phyloP scores from a whole-genome alignment of 2,113 vertebrate species.

The Cranoglanis bouderius region DNA sequence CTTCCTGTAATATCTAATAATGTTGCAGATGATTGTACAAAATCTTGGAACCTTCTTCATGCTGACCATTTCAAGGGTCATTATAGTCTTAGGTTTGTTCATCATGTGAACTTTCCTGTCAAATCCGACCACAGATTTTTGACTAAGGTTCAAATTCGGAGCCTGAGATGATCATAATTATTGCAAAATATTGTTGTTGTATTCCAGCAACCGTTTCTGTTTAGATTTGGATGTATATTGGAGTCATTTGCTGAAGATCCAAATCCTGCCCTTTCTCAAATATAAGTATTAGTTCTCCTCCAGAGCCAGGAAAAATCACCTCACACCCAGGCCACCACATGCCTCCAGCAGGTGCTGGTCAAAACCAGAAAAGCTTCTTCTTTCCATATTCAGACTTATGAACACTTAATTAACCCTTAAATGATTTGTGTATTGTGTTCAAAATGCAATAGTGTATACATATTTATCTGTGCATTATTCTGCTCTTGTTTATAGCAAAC shows the following conservation, averaged over 20 bases:
- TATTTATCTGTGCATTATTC: neutral
- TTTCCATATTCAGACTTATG: neutral
- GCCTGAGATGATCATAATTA: neutral
- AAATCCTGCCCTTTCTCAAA: neutral
- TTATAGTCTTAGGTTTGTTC: neutral
- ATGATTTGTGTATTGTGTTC: neutral
- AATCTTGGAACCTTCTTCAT: neutral
- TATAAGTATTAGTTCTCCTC: neutral
- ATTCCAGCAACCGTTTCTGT: neutral
- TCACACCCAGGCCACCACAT: neutral
- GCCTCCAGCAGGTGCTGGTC: neutral
- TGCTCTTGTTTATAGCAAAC: neutral
- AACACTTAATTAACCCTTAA: neutral
- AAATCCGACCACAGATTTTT: neutral
- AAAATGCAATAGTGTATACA: neutral
- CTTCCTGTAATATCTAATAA: neutral
- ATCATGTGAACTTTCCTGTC: neutral
- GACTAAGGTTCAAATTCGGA: neutral
- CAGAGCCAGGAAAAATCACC: neutral
- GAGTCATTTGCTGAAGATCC: neutral
- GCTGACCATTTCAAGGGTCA: neutral
- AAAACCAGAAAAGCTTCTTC: neutral
- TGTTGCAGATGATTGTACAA: neutral
- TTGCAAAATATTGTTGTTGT: neutral
- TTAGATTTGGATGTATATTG: neutral